These are phyloP conservation scores for Drosophila kikkawai DNA, from an alignment of 1,140 invertebrate genomes.

Conservation along the genomic window DNA sequence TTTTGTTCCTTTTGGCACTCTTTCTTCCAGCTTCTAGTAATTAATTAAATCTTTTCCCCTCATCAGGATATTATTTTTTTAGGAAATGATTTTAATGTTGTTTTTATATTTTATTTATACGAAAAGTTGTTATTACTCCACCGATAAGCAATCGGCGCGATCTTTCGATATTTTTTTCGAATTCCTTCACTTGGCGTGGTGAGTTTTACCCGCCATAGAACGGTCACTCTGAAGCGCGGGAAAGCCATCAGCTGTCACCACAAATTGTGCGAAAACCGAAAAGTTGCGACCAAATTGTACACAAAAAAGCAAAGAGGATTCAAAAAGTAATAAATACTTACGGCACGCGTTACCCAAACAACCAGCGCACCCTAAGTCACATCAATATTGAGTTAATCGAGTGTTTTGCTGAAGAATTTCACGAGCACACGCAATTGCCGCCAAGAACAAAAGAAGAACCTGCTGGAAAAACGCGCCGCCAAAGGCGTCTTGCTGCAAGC, in stretches of 20 bases:
- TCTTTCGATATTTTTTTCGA: neutral
- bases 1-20: too few relatives aligned
- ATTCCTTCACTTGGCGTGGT: neutral
- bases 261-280: slow-evolving; percentile 24
- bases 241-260: slow-evolving; percentile 54
- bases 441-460: slow-evolving; percentile 18
- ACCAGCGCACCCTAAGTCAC: neutral
- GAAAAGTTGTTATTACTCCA: too few relatives aligned
- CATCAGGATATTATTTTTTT: too few relatives aligned
- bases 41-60: too few relatives aligned
- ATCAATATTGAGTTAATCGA: neutral
- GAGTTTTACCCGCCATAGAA: neutral
- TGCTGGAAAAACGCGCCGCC: slow-evolving; percentile 30
- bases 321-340: neutral
- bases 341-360: neutral
- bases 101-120: too few relatives aligned
- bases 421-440: neutral
- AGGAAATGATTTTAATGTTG: too few relatives aligned
- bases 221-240: slow-evolving; percentile 53
- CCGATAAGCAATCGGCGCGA: neutral
- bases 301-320: slow-evolving; percentile 3
- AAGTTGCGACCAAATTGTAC: slow-evolving; percentile 1
- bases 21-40: too few relatives aligned
- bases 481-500: slow-evolving; percentile 30
- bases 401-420: slow-evolving; percentile 3